phyloP scores from a whole-genome alignment of 2,797 vertebrate genomes.

The Muscicapa comitata region DNA sequence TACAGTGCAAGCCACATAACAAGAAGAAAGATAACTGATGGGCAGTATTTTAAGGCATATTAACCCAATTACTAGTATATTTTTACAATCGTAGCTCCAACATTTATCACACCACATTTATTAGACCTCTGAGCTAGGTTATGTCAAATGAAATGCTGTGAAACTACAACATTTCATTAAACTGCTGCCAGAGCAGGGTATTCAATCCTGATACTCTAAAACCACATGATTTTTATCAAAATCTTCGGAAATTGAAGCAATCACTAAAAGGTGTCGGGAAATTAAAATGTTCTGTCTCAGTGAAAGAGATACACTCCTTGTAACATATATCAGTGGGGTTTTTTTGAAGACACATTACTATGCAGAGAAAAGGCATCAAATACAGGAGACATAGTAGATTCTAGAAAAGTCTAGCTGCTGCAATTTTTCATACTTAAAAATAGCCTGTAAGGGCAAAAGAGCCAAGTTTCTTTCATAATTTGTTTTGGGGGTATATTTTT shows the following conservation, averaged over 20 bases:
- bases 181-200: constrained; percentile 74
- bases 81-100: constrained; percentile 85
- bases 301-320: constrained; percentile 87
- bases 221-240: constrained; percentile 93
- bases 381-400: constrained; percentile 68
- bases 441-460: constrained; percentile 17
- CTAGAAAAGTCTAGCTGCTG: constrained; percentile 73
- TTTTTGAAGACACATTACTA: constrained; percentile 83
- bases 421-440: constrained; percentile 77
- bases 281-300: constrained; percentile 89
- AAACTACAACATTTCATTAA: constrained; percentile 84
- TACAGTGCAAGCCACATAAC: constrained; percentile 67
- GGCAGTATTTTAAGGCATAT: constrained; percentile 98
- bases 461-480: neutral
- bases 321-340: constrained; percentile 84
- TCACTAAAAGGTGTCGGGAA: constrained; percentile 91
- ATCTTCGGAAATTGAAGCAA: constrained; percentile 93
- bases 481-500: neutral
- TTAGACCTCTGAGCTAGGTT: constrained; percentile 84
- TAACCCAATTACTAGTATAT: constrained; percentile 98
- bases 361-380: constrained; percentile 79
- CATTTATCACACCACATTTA: constrained; percentile 90
- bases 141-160: constrained; percentile 79
- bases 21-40: constrained; percentile 88
- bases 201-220: constrained; percentile 84